Base-by-base conservation (phyloP, 2,888 invertebrate genomes). In the Gisinianus flammeolus region DNA sequence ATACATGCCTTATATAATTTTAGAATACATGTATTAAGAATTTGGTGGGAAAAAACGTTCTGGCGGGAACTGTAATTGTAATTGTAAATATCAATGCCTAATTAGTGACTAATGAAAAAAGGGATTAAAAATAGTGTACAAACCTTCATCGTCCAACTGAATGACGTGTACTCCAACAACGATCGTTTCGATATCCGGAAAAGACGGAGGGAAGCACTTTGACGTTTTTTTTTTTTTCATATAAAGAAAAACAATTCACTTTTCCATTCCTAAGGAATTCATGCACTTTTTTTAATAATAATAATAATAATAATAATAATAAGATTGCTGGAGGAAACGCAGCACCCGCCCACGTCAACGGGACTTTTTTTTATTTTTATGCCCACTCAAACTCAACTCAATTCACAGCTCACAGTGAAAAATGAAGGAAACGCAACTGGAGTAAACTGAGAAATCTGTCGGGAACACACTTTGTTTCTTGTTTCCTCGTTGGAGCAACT, bases 121-220 rank as follows among this genome's bases (percentile, higher is more conserved):
- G 3, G 16, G 4, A 54, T 54, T 19, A 26, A 62, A 62, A 62
- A 62, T 3, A 28, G 16, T 26, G 6, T 62, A 62, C 62, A 22
- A 62, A 62, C 62, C 62, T 62, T 62, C 62, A 62, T 62, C 62
- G 62, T 62, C 62, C 62, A 26, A 62, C 5, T 26, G 28, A 26
- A 62, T 26, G 2, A 26, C 1, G 3, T 44, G 44, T 19, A n/a
- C n/a, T n/a, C 6, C 54, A n/a, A 54, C 16, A 54, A n/a, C 54
- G 6, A 10, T 16, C 44, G 6, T 54, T n/a, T 54, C 16, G 19
- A 62, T 62, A 62, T 62, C 62, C 26, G 24, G 24, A n/a, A n/a
- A n/a, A n/a, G n/a, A n/a, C n/a, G n/a, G n/a, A n/a, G n/a, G n/a
- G n/a, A 26, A 24, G 62, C 62, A 62, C 62, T 12, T 26, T 62